Evolutionary conservation across 2,888 invertebrate species (phyloP).

Genomic region (Torymus texanus): DNA sequence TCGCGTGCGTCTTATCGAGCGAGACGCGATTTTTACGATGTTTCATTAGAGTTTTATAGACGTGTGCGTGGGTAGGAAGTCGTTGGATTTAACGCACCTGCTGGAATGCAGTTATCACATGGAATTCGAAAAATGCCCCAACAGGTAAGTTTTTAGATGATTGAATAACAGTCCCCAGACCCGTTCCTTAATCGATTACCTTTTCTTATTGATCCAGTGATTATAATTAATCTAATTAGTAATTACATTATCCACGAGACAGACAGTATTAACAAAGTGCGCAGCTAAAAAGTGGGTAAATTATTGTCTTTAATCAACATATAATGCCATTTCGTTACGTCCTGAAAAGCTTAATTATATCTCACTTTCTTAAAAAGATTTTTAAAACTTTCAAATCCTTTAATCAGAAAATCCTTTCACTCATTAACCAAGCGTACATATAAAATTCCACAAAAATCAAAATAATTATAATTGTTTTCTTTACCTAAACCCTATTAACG

Average conservation of each 20-base stretch:
- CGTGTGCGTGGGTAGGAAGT: conserved; percentile 12
- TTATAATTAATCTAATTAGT: too few species aligned
- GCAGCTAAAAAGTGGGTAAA: neutral
- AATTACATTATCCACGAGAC: too few species aligned
- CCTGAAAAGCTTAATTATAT: neutral
- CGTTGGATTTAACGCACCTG: neutral
- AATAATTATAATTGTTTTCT: too few species aligned
- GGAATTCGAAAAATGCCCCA: neutral
- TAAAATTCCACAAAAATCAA: neutral
- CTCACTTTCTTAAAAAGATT: neutral
- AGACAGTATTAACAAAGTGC: neutral
- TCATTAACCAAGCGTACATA: conserved; percentile 1
- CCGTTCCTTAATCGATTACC: too few species aligned
- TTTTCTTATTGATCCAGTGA: too few species aligned
- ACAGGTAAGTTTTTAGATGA: neutral
- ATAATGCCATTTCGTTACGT: neutral
- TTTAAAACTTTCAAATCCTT: conserved; percentile 9
- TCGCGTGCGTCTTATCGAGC: conserved; percentile 41
- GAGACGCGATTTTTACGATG: conserved; percentile 19
- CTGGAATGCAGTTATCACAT: neutral
- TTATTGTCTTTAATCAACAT: too few species aligned
- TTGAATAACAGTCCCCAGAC: too few species aligned
- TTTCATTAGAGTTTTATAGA: conserved; percentile 6
- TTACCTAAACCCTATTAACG: too few species aligned
- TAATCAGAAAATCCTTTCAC: conserved; percentile 22